Base-by-base conservation (phyloP, 1,140 invertebrate species). In the Lepidurus couesii region DNA sequence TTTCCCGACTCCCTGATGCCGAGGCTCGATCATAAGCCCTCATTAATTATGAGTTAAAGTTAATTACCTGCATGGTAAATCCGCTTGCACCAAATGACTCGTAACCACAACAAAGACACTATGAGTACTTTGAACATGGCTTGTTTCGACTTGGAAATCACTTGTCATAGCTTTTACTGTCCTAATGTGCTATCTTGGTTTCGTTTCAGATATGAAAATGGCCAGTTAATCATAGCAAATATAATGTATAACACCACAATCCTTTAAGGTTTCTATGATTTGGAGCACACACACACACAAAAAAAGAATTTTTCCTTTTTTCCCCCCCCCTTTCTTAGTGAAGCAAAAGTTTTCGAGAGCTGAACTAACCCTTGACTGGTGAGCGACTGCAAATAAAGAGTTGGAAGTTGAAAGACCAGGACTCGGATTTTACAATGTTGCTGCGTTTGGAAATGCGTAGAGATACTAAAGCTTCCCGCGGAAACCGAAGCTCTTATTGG, bases 11-110 rank as follows among this genome's bases (percentile, higher is more conserved):
- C 34, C 0, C 34, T 34, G 34, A 2, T 34, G 34, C 34, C 34
- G 34, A 34, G 2, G 34, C 2, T 34, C 2, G 2, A 34, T 34
- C 34, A 34, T 16, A 21, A 65, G 3, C 8, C 10, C 53, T n/a
- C 21, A n/a, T 9, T 65, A 21, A 65, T 65, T 13, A 21, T 13
- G 8, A 21, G 53, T 65, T 65, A 65, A n/a, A 21, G 53, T 21
- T 65, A 65, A 65, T 65, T 65, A 65, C 53, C 53, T 65, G 53
- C 53, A 65, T 21, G 53, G 53, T 65, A 65, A 65, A 65, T 65
- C 53, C 53, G 16, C 53, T 65, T 65, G 53, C 53, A 65, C 53
- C 53, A 65, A 65, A 65, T 21, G 53, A 65, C 53, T 16, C 53
- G 53, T 13, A 65, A 65, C n/a, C 53, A 65, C 6, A 65, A 21